Conservation (phyloP, 1,140 invertebrate species). For the Melitaea cinxia region DNA sequence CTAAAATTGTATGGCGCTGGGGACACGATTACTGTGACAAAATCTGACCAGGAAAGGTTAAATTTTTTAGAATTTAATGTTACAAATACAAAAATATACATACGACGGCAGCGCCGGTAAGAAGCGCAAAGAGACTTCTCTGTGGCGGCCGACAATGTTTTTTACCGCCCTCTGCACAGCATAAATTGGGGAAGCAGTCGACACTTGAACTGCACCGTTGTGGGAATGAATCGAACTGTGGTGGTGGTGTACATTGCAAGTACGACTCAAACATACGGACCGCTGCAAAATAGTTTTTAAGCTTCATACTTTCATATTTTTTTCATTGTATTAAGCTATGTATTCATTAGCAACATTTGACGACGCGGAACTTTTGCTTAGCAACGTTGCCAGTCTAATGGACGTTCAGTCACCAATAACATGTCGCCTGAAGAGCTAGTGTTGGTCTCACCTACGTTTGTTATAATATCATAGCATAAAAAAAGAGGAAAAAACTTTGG, state of each 20-base stretch:
- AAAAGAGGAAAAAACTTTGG: too few species aligned
- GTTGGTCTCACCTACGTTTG: too few species aligned
- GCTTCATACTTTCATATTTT: not conserved
- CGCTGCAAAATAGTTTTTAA: conserved; percentile 70
- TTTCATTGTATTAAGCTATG: not conserved
- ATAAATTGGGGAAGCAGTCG: conserved; percentile 89
- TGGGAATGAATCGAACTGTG: conserved; percentile 85
- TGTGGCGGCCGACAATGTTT: conserved; percentile 87
- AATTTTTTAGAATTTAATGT: too few species aligned
- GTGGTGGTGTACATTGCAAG: conserved; percentile 87
- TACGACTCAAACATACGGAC: conserved; percentile 84
- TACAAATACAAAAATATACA: not conserved
- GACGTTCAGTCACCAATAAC: too few species aligned
- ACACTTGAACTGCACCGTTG: conserved; percentile 84
- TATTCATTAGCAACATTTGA: too few species aligned
- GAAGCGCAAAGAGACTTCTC: conserved; percentile 84
- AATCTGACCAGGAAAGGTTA: too few species aligned
- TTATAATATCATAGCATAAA: too few species aligned
- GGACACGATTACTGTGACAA: too few species aligned
- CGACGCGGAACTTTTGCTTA: too few species aligned
- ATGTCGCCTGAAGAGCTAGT: too few species aligned
- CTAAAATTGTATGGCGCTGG: too few species aligned
- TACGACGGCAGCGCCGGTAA: conserved; percentile 83
- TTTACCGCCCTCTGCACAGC: conserved; percentile 87
- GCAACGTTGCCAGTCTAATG: too few species aligned